These are phyloP conservation scores for Labeo rohita DNA, from an alignment of 2,113 vertebrate genomes.

Conservation along the genomic window DNA sequence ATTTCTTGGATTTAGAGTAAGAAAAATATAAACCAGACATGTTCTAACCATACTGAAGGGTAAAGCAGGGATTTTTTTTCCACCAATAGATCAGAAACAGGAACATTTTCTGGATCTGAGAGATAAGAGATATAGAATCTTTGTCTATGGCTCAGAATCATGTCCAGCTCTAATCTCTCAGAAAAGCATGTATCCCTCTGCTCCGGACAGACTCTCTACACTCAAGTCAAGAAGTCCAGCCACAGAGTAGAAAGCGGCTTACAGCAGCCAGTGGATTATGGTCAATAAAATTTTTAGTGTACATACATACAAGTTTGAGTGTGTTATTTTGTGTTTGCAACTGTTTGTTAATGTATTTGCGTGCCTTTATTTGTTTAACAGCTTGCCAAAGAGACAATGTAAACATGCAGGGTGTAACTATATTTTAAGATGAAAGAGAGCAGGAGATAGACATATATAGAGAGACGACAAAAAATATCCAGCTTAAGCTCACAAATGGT, in stretches of 20 bases:
- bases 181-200: conserved; percentile 40
- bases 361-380: background rate
- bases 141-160: conserved; percentile 24
- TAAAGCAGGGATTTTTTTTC: background rate
- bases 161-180: conserved; percentile 31
- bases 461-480: background rate
- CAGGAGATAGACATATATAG: background rate
- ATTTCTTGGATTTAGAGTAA: too few relatives aligned
- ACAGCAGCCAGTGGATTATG: conserved; percentile 47
- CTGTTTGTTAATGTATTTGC: background rate
- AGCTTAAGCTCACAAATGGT: conserved; percentile 6
- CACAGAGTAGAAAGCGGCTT: conserved; percentile 40
- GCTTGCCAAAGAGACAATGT: background rate
- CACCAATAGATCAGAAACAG: background rate
- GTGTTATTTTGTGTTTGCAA: background rate
- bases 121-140: background rate
- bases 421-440: background rate
- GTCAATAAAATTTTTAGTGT: conserved; percentile 22
- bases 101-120: conserved; percentile 15
- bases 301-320: background rate
- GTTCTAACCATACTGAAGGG: background rate
- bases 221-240: conserved; percentile 18
- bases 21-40: too few relatives aligned
- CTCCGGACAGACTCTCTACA: conserved; percentile 19
- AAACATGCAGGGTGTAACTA: background rate